phyloP scores from a whole-genome alignment of 2,797 vertebrate species.

The Fratercula arctica region DNA sequence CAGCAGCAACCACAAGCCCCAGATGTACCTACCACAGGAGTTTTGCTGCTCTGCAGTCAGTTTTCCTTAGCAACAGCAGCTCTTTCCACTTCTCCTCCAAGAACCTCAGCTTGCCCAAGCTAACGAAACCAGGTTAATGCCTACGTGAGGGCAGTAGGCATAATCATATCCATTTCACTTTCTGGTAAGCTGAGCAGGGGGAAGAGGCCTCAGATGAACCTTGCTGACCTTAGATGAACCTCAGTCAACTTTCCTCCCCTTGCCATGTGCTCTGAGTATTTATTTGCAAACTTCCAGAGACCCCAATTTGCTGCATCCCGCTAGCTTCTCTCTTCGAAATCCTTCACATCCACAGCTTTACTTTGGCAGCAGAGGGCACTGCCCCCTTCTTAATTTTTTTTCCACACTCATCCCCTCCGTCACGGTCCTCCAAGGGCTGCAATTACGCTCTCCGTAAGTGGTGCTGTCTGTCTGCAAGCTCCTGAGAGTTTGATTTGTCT shows the following conservation, averaged over 20 bases:
- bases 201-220: background rate
- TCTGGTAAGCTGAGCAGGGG: background rate
- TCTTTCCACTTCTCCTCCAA: background rate
- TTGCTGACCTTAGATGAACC: background rate
- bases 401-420: background rate
- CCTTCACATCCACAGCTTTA: background rate
- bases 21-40: background rate
- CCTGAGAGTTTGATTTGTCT: slow-evolving; percentile 75
- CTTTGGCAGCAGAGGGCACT: slow-evolving; percentile 72
- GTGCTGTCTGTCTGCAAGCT: slow-evolving; percentile 47
- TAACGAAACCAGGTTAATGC: background rate
- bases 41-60: background rate
- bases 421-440: background rate
- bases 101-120: background rate
- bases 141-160: background rate
- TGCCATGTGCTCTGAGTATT: background rate
- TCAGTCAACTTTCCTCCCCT: background rate
- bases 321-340: fast-evolving
- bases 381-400: background rate
- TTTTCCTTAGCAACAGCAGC: background rate
- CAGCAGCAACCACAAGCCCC: background rate
- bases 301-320: fast-evolving
- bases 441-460: background rate
- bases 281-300: background rate
- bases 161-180: fast-evolving